These are phyloP conservation scores for Vollenhovia emeryi DNA, from an alignment of 1,140 invertebrate genomes.

Conservation along the genomic window DNA sequence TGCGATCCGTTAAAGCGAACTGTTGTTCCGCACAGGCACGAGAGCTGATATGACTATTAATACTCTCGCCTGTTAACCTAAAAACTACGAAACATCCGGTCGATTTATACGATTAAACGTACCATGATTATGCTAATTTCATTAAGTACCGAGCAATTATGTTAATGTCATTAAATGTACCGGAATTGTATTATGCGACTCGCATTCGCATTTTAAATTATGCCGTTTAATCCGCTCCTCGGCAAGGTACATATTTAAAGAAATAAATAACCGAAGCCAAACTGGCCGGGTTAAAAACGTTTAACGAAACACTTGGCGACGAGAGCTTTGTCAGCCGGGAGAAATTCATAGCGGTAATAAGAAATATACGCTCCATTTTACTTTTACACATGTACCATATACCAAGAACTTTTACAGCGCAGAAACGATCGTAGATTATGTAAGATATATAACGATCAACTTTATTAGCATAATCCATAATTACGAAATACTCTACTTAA, in stretches of 20 bases:
- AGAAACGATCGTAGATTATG: not conserved
- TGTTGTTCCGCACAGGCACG: not conserved
- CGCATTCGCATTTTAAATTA: not conserved
- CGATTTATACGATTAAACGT: slow-evolving; percentile 38
- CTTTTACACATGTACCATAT: not conserved
- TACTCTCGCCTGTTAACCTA: slow-evolving; percentile 39
- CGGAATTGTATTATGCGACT: slow-evolving; percentile 12
- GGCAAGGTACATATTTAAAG: not conserved
- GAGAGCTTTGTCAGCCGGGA: not conserved
- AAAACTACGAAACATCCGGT: slow-evolving; percentile 33
- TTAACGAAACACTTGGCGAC: not conserved
- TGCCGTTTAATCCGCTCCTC: not conserved
- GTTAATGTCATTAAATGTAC: slow-evolving; percentile 21
- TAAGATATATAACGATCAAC: not conserved
- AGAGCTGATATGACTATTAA: slow-evolving; percentile 34
- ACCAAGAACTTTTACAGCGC: not conserved
- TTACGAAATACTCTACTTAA: slow-evolving; percentile 3
- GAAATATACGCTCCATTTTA: not conserved
- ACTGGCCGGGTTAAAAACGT: not conserved
- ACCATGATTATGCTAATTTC: slow-evolving; percentile 36
- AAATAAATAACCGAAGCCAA: not conserved
- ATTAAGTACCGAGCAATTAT: slow-evolving; percentile 10
- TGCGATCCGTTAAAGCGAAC: slow-evolving; percentile 45
- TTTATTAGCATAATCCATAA: slow-evolving; percentile 32
- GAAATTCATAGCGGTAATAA: not conserved